Conservation (phyloP, 2,113 vertebrate genomes). For the Crypturellus undulatus region DNA sequence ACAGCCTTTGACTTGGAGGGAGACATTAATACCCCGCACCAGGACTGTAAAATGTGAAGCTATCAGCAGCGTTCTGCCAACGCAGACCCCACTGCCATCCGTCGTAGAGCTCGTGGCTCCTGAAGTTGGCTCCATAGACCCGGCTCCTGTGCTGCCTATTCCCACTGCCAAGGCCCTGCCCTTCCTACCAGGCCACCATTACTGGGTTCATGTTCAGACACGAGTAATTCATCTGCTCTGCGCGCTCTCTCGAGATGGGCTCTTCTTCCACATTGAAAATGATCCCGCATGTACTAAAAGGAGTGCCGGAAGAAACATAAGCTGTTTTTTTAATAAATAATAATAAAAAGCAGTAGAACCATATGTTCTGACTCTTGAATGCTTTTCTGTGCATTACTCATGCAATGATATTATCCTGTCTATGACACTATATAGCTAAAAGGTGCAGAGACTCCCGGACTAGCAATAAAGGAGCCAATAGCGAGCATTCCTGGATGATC, state of each 20-base stretch:
- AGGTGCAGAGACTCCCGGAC: not conserved
- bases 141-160: not conserved
- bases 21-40: not conserved
- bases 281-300: not conserved
- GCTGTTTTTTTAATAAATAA: too few relatives aligned
- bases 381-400: not conserved
- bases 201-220: not conserved
- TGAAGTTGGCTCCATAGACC: not conserved
- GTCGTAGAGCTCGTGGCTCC: not conserved
- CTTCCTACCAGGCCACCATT: not conserved
- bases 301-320: not conserved
- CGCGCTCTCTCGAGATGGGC: not conserved
- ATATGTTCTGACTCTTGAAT: not conserved
- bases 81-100: fast-evolving
- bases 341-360: not conserved
- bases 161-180: not conserved
- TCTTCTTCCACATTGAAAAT: not conserved
- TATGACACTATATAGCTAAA: not conserved
- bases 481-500: not conserved
- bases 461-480: not conserved
- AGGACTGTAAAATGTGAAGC: not conserved
- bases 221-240: not conserved
- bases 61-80: not conserved
- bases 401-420: not conserved
- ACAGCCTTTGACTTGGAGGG: not conserved